Percentiles rank a stretch among this genome's conserved stretches.
Conservation (phyloP, 2,888 invertebrate species). For the Busseola fusca region DNA sequence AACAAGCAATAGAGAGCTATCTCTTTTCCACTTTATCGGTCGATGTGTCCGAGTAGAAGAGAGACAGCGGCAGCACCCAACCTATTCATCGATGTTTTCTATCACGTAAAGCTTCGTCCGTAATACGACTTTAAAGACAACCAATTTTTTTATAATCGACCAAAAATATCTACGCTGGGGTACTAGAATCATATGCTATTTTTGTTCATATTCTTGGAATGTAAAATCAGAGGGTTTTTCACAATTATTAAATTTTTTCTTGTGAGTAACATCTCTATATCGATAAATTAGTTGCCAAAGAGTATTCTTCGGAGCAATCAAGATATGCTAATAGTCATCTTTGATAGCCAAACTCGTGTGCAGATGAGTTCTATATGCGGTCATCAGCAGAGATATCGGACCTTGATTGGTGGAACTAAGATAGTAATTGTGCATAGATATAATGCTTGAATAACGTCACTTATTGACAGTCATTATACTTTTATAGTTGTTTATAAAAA, state of each 20-base stretch:
- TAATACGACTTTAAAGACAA: too few species aligned
- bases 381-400: conserved; percentile 71
- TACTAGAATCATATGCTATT: too few species aligned
- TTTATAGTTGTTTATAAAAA: background rate
- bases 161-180: too few species aligned
- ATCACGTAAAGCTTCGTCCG: too few species aligned
- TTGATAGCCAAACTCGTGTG: conserved; percentile 79
- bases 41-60: too few species aligned
- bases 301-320: conserved; percentile 73
- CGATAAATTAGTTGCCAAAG: conserved; percentile 66
- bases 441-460: conserved; percentile 13
- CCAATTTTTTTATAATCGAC: too few species aligned
- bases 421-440: conserved; percentile 21
- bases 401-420: conserved; percentile 49
- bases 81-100: too few species aligned
- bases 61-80: too few species aligned
- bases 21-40: too few species aligned
- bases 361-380: conserved; percentile 69
- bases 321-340: conserved; percentile 80
- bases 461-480: background rate
- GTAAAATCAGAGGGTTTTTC: background rate
- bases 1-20: too few species aligned
- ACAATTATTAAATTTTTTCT: too few species aligned
- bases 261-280: conserved; percentile 64
- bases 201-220: background rate